A percentile compares a stretch with the other conserved stretches of the same genome.
These are phyloP conservation scores for Pseudocheirus occidentalis DNA, from an alignment of 2,797 vertebrate genomes.

Conservation along the genomic window DNA sequence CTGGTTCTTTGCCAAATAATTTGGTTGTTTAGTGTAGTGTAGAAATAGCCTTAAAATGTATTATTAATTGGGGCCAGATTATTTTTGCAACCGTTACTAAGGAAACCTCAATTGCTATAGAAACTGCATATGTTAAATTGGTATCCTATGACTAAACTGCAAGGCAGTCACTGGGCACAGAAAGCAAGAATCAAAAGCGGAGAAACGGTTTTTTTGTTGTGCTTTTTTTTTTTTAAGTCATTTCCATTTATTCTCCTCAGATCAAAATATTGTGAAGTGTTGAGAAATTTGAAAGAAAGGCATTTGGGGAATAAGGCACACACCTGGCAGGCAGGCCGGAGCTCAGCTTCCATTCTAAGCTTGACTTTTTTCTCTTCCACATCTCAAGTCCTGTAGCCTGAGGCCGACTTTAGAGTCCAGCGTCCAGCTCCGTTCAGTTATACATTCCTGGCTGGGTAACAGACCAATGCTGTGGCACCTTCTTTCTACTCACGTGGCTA, in stretches of 20 bases:
- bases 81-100: conserved; percentile 88
- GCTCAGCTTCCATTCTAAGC: not conserved
- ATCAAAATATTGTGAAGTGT: conserved; percentile 77
- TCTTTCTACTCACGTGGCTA: not conserved
- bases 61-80: conserved; percentile 88
- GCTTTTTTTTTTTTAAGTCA: conserved; percentile 58
- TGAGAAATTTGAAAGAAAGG: conserved; percentile 43
- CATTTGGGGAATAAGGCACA: conserved; percentile 18
- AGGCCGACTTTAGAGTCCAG: not conserved
- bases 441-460: not conserved
- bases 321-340: conserved; percentile 39
- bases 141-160: conserved; percentile 83
- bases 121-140: conserved; percentile 85
- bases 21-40: conserved; percentile 56
- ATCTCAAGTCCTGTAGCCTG: conserved; percentile 6
- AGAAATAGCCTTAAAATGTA: conserved; percentile 82
- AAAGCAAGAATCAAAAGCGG: conserved; percentile 58
- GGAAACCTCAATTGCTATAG: conserved; percentile 88
- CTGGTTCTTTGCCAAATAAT: conserved; percentile 42
- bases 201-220: conserved; percentile 22
- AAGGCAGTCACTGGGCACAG: conserved; percentile 72
- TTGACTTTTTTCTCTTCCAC: not conserved
- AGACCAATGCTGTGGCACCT: not conserved
- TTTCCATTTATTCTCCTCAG: conserved; percentile 40
- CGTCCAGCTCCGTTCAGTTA: not conserved